Base-by-base conservation (phyloP, 2,888 invertebrate genomes). In the Eugnorisma glareosa region DNA sequence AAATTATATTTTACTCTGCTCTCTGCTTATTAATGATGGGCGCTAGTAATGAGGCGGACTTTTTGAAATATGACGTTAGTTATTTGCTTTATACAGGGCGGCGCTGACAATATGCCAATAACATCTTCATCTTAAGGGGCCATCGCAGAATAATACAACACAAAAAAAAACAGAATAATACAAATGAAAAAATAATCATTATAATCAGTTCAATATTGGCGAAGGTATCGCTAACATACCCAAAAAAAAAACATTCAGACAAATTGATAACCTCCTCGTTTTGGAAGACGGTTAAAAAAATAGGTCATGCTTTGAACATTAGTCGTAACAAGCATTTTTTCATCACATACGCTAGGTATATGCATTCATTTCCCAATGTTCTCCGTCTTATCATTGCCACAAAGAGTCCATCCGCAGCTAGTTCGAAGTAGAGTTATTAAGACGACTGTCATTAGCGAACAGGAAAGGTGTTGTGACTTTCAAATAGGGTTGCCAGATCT, bases 381-480 rank as follows among this genome's bases (percentile, higher is more conserved):
- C 51, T 48, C 13, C 24, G 74, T 74, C 63, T 74, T 61, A 57
- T 61, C 37, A 81, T 31, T 24, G 59, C 37, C 21, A 43, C 77
- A 73, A 69, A 74, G 80, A 57, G 37, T 48, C 18, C 71, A 43
- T 35, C 5, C 35, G 8, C 35, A 64, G n/a, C 51, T 67, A 70
- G 63, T 69, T 69, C 69, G 69, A 77, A 67, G 81, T 35, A 45
- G 40, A 74, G 84, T 77, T 84, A 81, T 86, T 71, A 76, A 74
- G 75, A 73, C 77, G 69, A 45, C 73, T 68, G 86, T 89, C 88
- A 88, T 89, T 88, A 89, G 87, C 48, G 79, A 74, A 45, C 76
- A 63, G 69, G 70, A 72, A 82, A 79, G 73, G 69, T 75, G 67
- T 31, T 51, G 64, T 66, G 48, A 63, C 85, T 11, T 5, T 21